Percentiles rank a stretch among this genome's conserved stretches.
Conservation (phyloP, 2,888 invertebrate genomes). For the Idaea biselata region DNA sequence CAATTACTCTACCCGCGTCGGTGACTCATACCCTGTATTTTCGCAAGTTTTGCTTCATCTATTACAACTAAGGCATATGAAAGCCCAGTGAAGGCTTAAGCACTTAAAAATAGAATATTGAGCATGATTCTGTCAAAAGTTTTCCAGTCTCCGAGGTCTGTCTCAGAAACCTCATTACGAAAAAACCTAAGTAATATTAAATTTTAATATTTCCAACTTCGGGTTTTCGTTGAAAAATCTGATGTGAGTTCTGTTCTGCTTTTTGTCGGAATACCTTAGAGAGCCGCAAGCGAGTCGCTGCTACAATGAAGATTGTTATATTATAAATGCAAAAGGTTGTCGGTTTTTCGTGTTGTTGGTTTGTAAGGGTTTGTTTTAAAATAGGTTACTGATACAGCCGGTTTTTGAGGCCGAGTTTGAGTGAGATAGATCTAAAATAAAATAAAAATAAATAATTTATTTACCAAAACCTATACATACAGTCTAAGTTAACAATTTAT, state of each 20-base stretch:
- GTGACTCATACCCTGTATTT: too few relatives aligned
- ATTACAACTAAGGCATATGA: too few relatives aligned
- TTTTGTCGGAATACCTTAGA: not conserved
- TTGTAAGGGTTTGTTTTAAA: not conserved
- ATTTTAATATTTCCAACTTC: not conserved
- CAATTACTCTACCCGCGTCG: too few relatives aligned
- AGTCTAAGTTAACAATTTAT: too few relatives aligned
- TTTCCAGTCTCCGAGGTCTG: not conserved
- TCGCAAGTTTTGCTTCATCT: too few relatives aligned
- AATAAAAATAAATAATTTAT: too few relatives aligned
- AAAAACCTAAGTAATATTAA: not conserved
- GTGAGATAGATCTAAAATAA: too few relatives aligned
- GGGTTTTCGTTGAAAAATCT: not conserved
- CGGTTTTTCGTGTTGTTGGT: not conserved
- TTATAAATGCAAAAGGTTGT: not conserved
- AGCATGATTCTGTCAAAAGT: not conserved
- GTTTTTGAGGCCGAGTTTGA: not conserved
- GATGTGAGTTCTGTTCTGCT: not conserved
- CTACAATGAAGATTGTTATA: not conserved
- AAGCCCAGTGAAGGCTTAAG: too few relatives aligned
- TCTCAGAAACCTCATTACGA: not conserved
- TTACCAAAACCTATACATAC: too few relatives aligned
- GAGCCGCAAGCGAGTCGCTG: not conserved
- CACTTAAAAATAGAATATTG: too few relatives aligned
- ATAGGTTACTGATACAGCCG: not conserved